Percentiles rank a stretch among this genome's conserved stretches.
Evolutionary conservation across 2,113 vertebrate species (phyloP).

Genomic region (Sceloporus undulatus): DNA sequence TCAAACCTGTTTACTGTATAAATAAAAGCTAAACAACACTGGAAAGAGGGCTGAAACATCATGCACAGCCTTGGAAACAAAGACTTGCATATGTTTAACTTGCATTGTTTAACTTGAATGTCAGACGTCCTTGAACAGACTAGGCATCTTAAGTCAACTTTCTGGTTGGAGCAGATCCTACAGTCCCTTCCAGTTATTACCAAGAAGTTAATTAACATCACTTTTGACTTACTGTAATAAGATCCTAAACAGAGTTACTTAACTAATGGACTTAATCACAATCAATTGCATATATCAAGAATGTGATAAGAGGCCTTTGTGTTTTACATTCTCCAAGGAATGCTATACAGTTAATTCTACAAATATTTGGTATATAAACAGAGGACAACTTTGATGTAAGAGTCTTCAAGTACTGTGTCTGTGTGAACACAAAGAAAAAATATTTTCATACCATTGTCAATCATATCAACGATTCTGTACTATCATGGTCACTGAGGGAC

Average conservation of each 20-base stretch:
- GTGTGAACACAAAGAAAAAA: neutral
- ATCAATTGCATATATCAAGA: slow-evolving; percentile 51
- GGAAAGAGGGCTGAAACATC: slow-evolving; percentile 5
- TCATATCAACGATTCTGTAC: neutral
- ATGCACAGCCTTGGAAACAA: neutral
- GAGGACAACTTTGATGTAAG: slow-evolving; percentile 33
- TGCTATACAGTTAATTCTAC: slow-evolving; percentile 42
- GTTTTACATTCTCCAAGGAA: slow-evolving; percentile 54
- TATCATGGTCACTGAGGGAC: slow-evolving; percentile 21
- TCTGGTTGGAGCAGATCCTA: slow-evolving; percentile 40
- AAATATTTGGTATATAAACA: slow-evolving; percentile 16
- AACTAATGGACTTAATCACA: slow-evolving; percentile 61
- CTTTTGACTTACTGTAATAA: slow-evolving; percentile 63
- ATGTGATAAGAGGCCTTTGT: slow-evolving; percentile 64
- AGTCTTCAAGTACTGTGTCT: slow-evolving; percentile 48
- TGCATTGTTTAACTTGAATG: slow-evolving; percentile 24
- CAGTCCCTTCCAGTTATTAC: slow-evolving; percentile 49
- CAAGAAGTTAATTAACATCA: slow-evolving; percentile 69
- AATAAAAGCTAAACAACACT: neutral
- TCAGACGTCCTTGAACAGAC: slow-evolving; percentile 44
- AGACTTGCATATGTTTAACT: neutral
- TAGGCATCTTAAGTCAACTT: slow-evolving; percentile 40
- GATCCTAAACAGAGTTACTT: slow-evolving; percentile 70
- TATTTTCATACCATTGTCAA: neutral
- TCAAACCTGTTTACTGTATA: neutral